These are phyloP conservation scores for Kryptopterus vitreolus DNA, from an alignment of 2,797 vertebrate genomes.

Conservation along the genomic window DNA sequence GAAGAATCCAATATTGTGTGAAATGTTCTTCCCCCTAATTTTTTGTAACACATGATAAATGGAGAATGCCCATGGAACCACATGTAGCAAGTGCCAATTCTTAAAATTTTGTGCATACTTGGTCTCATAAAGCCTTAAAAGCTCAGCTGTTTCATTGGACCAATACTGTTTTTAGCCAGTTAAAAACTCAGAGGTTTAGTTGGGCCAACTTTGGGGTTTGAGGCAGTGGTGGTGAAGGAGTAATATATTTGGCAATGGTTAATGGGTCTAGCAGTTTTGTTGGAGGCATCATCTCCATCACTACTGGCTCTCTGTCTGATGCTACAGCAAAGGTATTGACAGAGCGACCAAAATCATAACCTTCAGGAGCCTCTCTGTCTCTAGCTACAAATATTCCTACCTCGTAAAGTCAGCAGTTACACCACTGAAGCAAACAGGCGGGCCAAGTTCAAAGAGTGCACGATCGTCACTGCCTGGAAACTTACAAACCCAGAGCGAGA, in stretches of 20 bases:
- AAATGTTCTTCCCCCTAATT: background rate
- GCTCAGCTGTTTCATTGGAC: slow-evolving; percentile 68
- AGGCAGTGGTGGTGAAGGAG: slow-evolving; percentile 65
- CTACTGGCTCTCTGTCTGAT: slow-evolving; percentile 59
- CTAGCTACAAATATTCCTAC: slow-evolving; percentile 57
- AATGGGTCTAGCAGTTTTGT: slow-evolving; percentile 75
- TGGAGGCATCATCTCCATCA: slow-evolving; percentile 56
- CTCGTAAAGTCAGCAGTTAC: slow-evolving; percentile 51
- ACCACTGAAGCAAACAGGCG: slow-evolving; percentile 41
- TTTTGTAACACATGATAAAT: slow-evolving; percentile 29
- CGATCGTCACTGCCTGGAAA: slow-evolving; percentile 49
- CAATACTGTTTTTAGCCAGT: slow-evolving; percentile 57
- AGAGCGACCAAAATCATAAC: slow-evolving; percentile 64
- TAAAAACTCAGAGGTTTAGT: slow-evolving; percentile 62
- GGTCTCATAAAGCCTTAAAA: slow-evolving; percentile 63
- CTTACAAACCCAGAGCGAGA: slow-evolving; percentile 45
- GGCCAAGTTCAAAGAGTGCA: slow-evolving; percentile 58
- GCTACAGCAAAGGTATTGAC: slow-evolving; percentile 64
- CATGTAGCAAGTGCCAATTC: slow-evolving; percentile 58
- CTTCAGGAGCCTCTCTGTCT: slow-evolving; percentile 65
- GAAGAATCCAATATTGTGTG: slow-evolving; percentile 21
- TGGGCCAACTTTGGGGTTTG: slow-evolving; percentile 68
- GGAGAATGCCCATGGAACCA: background rate
- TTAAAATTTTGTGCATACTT: slow-evolving; percentile 56
- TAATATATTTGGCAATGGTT: slow-evolving; percentile 70